Evolutionary conservation across 2,113 vertebrate genomes (phyloP).

Genomic region (Dipodomys spectabilis): DNA sequence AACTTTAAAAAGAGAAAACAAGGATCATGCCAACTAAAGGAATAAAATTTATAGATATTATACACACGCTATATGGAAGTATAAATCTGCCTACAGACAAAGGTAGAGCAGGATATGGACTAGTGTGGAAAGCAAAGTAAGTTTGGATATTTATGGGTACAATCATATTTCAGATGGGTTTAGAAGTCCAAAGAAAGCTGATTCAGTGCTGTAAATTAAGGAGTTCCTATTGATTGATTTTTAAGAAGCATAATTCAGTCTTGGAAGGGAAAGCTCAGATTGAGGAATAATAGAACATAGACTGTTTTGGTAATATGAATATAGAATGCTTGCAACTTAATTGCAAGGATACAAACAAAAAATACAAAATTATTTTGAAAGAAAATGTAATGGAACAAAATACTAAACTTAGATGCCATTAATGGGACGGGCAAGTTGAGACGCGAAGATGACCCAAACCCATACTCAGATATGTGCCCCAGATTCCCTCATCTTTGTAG

Average conservation of each 20-base stretch:
- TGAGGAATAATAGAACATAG: background rate
- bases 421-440: background rate
- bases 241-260: background rate
- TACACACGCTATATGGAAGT: background rate
- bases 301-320: background rate
- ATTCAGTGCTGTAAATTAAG: background rate
- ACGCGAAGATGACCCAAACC: background rate
- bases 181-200: background rate
- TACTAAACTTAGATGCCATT: background rate
- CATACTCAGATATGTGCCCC: background rate
- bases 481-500: background rate
- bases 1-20: background rate
- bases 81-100: background rate
- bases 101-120: background rate
- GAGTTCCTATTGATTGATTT: background rate
- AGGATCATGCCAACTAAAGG: background rate
- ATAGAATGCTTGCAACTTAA: background rate
- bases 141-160: background rate
- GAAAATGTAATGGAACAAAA: background rate
- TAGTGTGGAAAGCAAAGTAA: background rate
- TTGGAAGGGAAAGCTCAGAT: background rate
- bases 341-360: background rate
- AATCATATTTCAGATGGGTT: background rate
- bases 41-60: background rate
- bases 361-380: conserved; percentile 30